Conservation (phyloP, 2,797 vertebrate species). For the Tympanoctomys barrerae region DNA sequence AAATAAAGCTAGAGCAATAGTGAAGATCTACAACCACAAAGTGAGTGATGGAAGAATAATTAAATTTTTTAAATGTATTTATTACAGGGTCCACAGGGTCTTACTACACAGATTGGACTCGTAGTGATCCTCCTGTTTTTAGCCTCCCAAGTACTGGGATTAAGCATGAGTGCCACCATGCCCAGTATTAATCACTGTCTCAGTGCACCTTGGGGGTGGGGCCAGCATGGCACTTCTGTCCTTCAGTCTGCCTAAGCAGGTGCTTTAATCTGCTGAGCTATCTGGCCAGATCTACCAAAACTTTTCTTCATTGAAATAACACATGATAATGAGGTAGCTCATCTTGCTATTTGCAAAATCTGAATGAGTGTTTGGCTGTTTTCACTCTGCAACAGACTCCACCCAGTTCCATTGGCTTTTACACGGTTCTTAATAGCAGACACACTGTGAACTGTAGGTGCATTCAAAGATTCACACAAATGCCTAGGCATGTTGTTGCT, state of each 20-base stretch:
- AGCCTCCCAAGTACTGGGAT: too few species aligned
- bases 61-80: background rate
- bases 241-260: too few species aligned
- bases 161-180: too few species aligned
- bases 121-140: too few species aligned
- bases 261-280: too few species aligned
- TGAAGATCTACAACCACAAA: background rate
- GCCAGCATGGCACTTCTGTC: too few species aligned
- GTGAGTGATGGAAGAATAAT: background rate
- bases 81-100: too few species aligned
- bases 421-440: background rate
- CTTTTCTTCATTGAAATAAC: background rate
- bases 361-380: background rate
- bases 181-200: too few species aligned
- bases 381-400: background rate
- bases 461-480: background rate
- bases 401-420: background rate
- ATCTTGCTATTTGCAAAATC: background rate
- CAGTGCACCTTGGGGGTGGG: too few species aligned
- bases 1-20: background rate
- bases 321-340: background rate
- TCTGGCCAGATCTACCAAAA: background rate
- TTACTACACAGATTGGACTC: too few species aligned
- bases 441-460: background rate
- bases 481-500: background rate